These are phyloP conservation scores for Pseudococcus viburni DNA, from an alignment of 2,888 invertebrate species.

Conservation along the genomic window DNA sequence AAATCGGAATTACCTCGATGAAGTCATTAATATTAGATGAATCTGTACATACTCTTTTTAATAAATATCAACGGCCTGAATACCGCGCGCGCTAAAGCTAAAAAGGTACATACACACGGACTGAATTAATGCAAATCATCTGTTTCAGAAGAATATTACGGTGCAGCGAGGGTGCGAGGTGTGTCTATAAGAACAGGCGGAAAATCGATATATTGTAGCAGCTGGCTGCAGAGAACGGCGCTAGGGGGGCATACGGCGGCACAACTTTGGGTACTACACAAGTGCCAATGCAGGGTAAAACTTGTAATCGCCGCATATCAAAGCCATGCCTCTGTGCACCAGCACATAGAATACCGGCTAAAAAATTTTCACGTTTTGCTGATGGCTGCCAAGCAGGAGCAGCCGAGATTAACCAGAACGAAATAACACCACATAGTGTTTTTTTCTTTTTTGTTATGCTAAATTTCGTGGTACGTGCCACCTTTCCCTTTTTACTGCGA, in stretches of 20 bases:
- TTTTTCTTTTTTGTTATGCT: slow-evolving; percentile 27
- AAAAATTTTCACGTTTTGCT: neutral
- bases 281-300: slow-evolving; percentile 49
- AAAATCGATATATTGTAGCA: slow-evolving; percentile 65
- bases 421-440: neutral
- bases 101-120: slow-evolving; percentile 18
- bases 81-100: neutral
- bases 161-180: slow-evolving; percentile 24
- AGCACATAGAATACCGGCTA: no score
- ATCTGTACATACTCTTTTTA: slow-evolving; percentile 44
- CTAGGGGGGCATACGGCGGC: neutral
- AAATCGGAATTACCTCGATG: slow-evolving; percentile 58
- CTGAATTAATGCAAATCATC: slow-evolving; percentile 61
- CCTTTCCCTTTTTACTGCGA: neutral
- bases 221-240: slow-evolving; percentile 50
- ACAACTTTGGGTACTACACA: slow-evolving; percentile 30
- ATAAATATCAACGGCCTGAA: slow-evolving; percentile 29
- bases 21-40: slow-evolving; percentile 62
- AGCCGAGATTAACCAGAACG: neutral
- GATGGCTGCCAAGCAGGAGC: no score
- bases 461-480: slow-evolving; percentile 10
- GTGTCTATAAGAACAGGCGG: slow-evolving; percentile 62
- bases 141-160: slow-evolving; percentile 58
- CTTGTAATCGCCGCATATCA: slow-evolving; percentile 33
- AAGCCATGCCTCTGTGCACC: no score